Evolutionary conservation across 1,140 invertebrate species (phyloP), one percentile per base, ranked within the genome.

Genomic region (Drosophila mauritiana): DNA sequence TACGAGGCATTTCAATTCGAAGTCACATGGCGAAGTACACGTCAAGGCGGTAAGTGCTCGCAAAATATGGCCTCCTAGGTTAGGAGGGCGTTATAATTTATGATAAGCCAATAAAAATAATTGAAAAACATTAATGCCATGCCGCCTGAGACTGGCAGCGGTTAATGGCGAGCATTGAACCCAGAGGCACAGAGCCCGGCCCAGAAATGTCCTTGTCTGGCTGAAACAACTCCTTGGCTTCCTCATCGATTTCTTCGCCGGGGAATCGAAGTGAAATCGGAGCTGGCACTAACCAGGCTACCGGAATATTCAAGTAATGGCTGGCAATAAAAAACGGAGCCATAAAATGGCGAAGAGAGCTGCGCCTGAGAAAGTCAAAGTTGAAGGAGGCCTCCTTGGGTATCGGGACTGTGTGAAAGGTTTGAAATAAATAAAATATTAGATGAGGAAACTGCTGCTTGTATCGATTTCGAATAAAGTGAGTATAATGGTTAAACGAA

Each of bases 41-140:
- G 64, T 68, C 46, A 68, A 45, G 59, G 25, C 64, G 61, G 64
- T 67, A 68, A 68, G 61, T 68, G 64, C 46, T 53, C 20, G 31
- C 13, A 36, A 68, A 68, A 68, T 68, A 68, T 68, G 64, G 64
- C 61, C 52, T 57, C 48, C 78, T 88, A 88, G 74, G 82, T 69
- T 61, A 88, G 58, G 65, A 65, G 79, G 64, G 61, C 74, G 73
- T 78, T 81, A 85, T 82, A 78, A 85, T 85, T 85, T 85, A 85
- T 86, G 74, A 76, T 89, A 73, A 79, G 76, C 84, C 84, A 83
- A 86, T 83, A 86, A 89, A 86, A 89, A 83, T 86, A 86, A 86
- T 86, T 86, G 52, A 69, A 70, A 81, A 80, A 59, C 80, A 81
- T 75, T 67, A 65, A 80, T 65, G 73, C 65, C 78, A 80, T 48